phyloP scores from a whole-genome alignment of 2,113 vertebrate species.

The Eolophus roseicapilla region DNA sequence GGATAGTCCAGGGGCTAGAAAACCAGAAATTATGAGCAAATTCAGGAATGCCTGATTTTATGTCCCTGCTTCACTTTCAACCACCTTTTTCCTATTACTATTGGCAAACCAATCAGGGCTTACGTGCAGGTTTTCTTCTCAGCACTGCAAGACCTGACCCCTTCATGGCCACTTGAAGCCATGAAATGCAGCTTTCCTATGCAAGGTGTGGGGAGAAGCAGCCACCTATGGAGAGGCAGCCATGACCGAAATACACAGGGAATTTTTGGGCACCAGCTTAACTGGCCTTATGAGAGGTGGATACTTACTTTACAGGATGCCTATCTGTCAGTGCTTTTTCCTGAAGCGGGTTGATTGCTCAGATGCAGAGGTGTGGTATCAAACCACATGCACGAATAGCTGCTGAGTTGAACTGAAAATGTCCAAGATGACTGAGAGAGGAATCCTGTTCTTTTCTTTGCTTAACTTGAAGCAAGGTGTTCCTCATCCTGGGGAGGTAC shows the following conservation, averaged over 20 bases:
- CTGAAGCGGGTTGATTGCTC: background rate
- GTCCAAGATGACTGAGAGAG: background rate
- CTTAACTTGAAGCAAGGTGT: background rate
- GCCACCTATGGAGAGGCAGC: background rate
- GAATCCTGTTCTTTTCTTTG: background rate
- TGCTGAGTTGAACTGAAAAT: background rate
- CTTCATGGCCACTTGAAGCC: background rate
- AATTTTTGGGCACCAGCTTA: background rate
- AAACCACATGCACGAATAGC: background rate
- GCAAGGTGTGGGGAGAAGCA: background rate
- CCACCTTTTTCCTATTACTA: background rate
- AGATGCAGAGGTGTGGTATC: background rate
- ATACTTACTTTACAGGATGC: background rate
- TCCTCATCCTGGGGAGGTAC: background rate
- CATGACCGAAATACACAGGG: background rate
- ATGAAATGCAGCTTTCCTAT: background rate
- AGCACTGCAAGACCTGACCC: background rate
- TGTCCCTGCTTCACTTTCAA: background rate
- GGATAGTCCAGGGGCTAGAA: background rate
- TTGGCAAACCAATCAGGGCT: background rate
- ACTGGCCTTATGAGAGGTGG: background rate
- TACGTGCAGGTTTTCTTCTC: background rate
- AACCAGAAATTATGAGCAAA: background rate
- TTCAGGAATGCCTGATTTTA: background rate
- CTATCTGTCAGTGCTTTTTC: background rate